Conservation (phyloP, 2,888 invertebrate genomes). For the Eupithecia inturbata region DNA sequence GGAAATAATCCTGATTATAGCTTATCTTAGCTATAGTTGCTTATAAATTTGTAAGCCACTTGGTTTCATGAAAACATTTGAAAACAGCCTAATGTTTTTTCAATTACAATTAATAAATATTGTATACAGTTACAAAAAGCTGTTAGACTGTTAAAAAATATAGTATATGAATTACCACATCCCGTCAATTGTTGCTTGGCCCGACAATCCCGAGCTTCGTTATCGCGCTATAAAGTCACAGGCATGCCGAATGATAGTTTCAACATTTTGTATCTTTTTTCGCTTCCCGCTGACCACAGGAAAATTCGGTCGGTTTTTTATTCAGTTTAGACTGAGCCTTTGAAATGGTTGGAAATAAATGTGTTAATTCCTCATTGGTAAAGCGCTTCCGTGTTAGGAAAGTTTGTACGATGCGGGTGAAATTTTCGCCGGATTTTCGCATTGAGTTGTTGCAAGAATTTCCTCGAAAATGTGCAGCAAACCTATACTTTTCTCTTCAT, state of each 20-base stretch:
- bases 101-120: too few relatives aligned
- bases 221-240: constrained; percentile 69
- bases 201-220: constrained; percentile 55
- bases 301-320: constrained; percentile 56
- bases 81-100: too few relatives aligned
- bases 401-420: constrained; percentile 11
- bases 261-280: constrained; percentile 37
- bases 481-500: background rate
- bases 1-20: too few relatives aligned
- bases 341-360: constrained; percentile 40
- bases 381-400: constrained; percentile 22
- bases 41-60: background rate
- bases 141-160: background rate
- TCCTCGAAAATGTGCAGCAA: background rate
- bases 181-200: constrained; percentile 47
- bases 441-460: background rate
- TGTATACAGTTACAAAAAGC: background rate
- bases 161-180: constrained; percentile 20
- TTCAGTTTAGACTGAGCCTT: constrained; percentile 41
- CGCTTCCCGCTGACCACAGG: constrained; percentile 59
- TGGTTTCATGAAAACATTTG: background rate
- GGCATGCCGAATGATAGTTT: constrained; percentile 60
- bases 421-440: constrained; percentile 3
- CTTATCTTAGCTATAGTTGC: background rate
- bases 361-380: constrained; percentile 34